Evolutionary conservation across 1,140 invertebrate species (phyloP), one percentile per base, ranked within the genome.

Genomic region (Oncopeltus fasciatus): DNA sequence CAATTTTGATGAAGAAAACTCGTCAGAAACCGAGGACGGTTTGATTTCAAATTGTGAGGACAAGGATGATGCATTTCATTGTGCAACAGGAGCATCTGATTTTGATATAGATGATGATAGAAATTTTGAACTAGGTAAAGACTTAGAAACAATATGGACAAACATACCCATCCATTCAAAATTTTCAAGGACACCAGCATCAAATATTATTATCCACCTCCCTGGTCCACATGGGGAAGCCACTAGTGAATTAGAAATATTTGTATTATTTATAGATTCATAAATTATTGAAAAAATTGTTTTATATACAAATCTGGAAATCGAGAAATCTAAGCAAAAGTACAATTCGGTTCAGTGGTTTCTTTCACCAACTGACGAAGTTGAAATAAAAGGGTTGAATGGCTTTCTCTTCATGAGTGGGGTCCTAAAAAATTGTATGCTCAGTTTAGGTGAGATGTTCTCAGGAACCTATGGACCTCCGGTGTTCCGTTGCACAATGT

Each of bases 401-500:
- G 44, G 44, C 44, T 47, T 47, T 4, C 18, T 47, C 4, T 47
- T 47, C 4, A 47, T 9, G 44, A 18, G 44, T 4, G 44, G 44
- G 4, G 18, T n/a, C 4, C 4, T 16, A 47, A 9, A 47, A 9
- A 47, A 16, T n/a, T n/a, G n/a, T 16, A 38, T 5, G 16, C 18
- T 47, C 11, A 47, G 8, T 47, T 4, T 47, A 18, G 18, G 4
- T n/a, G 44, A 47, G 8, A 11, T 47, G n/a, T 47, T 47, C 18
- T 47, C 44, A 11, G 11, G 4, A 18, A n/a, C 18, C 4, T 9
- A 47, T 20, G 44, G 44, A 8, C 44, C 44, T 11, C 44, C 44
- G 11, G 4, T 56, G 5, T 56, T 56, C 18, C 51, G 51, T 24
- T 61, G 28, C 14, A 16, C 53, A 16, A 74, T 74, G 72, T 67